These are phyloP conservation scores for Latheticus oryzae DNA, from an alignment of 2,888 invertebrate genomes.

Conservation along the genomic window DNA sequence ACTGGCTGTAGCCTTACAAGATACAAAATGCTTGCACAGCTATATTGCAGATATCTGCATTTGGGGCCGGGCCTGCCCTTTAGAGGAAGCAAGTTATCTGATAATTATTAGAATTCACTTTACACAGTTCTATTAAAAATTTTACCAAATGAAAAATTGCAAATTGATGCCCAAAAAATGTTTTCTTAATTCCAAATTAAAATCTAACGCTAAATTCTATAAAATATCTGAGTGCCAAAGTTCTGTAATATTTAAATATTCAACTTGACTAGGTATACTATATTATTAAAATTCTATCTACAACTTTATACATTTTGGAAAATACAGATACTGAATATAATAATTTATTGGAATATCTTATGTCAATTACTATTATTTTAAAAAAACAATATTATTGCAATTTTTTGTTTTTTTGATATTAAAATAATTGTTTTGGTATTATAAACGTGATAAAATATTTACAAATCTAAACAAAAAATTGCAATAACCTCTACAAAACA, in stretches of 20 bases:
- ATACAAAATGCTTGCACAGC: slow-evolving; percentile 58
- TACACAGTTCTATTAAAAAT: slow-evolving; percentile 44
- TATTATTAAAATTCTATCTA: slow-evolving; percentile 60
- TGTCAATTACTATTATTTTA: slow-evolving; percentile 35
- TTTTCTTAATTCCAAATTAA: slow-evolving; percentile 35
- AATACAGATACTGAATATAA: slow-evolving; percentile 47
- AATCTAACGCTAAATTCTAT: slow-evolving; percentile 49
- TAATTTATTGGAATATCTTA: slow-evolving; percentile 45
- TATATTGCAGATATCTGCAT: slow-evolving; percentile 46
- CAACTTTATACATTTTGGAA: slow-evolving; percentile 58
- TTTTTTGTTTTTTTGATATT: slow-evolving; percentile 42
- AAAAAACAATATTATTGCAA: slow-evolving; percentile 44
- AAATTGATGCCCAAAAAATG: slow-evolving; percentile 28
- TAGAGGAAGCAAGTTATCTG: slow-evolving; percentile 60
- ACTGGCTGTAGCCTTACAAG: slow-evolving; percentile 61
- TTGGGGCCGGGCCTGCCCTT: slow-evolving; percentile 52
- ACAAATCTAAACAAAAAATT: slow-evolving; percentile 43
- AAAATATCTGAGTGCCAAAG: slow-evolving; percentile 58
- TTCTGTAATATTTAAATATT: slow-evolving; percentile 51
- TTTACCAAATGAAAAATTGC: slow-evolving; percentile 24
- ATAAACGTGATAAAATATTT: slow-evolving; percentile 43
- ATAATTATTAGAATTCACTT: slow-evolving; percentile 49
- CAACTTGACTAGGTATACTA: slow-evolving; percentile 59
- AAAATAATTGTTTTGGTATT: slow-evolving; percentile 42
- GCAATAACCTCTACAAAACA: slow-evolving; percentile 39